Conservation (phyloP, 2,797 vertebrate genomes). For the Rhinophrynus dorsalis region DNA sequence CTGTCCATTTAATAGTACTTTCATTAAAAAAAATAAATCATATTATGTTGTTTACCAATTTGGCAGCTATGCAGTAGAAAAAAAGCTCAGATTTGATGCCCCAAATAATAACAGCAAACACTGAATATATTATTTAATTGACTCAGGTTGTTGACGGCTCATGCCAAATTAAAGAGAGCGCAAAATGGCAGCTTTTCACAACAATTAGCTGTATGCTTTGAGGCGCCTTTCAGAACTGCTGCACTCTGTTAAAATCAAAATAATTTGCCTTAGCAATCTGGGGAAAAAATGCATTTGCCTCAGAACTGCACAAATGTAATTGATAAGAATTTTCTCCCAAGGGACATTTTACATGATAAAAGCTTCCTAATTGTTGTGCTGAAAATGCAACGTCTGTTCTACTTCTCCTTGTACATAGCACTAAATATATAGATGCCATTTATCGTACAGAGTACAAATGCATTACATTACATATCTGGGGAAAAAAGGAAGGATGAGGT, state of each 20-base stretch:
- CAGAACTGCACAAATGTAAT: slow-evolving; percentile 5
- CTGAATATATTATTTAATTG: not conserved
- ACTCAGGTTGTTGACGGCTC: not conserved
- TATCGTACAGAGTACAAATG: not conserved
- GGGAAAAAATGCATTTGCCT: not conserved
- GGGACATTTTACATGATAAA: slow-evolving; percentile 19
- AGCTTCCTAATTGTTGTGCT: slow-evolving; percentile 23
- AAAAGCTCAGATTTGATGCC: not conserved
- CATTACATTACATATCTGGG: not conserved
- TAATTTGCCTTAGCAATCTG: slow-evolving; percentile 25
- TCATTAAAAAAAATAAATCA: not conserved
- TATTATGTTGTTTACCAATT: not conserved
- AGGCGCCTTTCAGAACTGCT: slow-evolving; percentile 27
- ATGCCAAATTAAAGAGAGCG: slow-evolving; percentile 11
- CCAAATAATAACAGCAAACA: not conserved
- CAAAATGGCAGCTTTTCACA: slow-evolving; percentile 28
- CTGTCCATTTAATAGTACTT: no score
- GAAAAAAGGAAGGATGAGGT: not conserved
- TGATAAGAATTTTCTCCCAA: slow-evolving; percentile 4
- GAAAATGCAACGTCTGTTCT: slow-evolving; percentile 11
- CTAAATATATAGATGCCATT: slow-evolving; percentile 7
- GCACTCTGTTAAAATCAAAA: slow-evolving; percentile 18
- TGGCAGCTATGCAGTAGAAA: not conserved
- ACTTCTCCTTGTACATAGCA: not conserved
- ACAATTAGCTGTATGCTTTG: slow-evolving; percentile 18